Base-by-base conservation (phyloP, 2,113 vertebrate species). In the Diglossa brunneiventris region DNA sequence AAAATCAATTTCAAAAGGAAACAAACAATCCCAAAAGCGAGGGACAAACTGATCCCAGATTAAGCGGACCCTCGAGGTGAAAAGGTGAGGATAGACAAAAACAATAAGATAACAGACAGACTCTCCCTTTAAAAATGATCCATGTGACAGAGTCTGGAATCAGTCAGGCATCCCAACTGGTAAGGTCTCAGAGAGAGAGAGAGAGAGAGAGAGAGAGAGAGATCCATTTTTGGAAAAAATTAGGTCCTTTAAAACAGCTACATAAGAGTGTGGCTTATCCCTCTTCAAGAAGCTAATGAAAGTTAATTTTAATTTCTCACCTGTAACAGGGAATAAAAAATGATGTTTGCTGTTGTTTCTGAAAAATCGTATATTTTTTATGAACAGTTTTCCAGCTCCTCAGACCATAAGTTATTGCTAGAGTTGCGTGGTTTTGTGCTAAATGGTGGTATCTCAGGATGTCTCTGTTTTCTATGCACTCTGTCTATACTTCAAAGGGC, bases 21-120 rank as follows among this genome's bases (percentile, higher is more conserved):
- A 15, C 2, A 79, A 79, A 31, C 3, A 11, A 49, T 44, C 13
- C 11, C 24, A 55, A 74, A 73, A 39, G 4, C 7, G 15, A 59
- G 5, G 7, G 12, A 56, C 5, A 56, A 70, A n/a, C 4, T 1
- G 0, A 56, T 52, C 9, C 20, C 7, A 9, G 33, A 62, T 12
- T 6, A 35, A 19, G 10, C n/a, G 5, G 3, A 46, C 8, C 2
- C 19, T n/a, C 49, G 42, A 49, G 13, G 3, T 35, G 47, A 66
- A 70, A 21, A 67, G 44, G 2, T 39, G 13, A 63, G 13, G 11
- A 37, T 20, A n/a, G 68, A 52, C 18, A 17, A 78, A 50, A 68
- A 9, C 3, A 37, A 1, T 37, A 58, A 41, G 22, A 16, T 24
- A 69, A 69, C 2, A 56, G 11, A 50, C 5, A 44, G 12, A 52